Evolutionary conservation across 2,113 vertebrate genomes (phyloP), one percentile per base, ranked within the genome.

Genomic region (Numida meleagris): DNA sequence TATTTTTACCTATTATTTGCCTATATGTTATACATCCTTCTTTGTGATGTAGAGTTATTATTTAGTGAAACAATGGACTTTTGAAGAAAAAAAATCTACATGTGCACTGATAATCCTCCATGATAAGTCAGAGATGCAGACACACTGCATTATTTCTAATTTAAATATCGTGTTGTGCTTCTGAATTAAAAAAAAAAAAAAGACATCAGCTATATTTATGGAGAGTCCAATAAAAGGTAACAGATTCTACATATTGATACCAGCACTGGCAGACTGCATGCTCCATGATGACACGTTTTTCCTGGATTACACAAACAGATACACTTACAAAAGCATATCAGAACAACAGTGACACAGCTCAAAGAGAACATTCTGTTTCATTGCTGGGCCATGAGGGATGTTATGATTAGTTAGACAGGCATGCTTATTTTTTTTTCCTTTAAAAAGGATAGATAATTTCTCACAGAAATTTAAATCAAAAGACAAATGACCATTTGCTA

Each of bases 391-490:
- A 85, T 88, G 75, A 40, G 4, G 8, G 14, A 48, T n/a, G 14
- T 5, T 63, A 40, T 0, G 1, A 92, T 87, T 71, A 85, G 18
- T 46, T 82, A 75, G 51, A 76, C 50, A 82, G 40, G 59, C 83
- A 14, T 91, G 27, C 3, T 79, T 93, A 65, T 72, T 83, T 19
- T 58, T 29, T 86, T 86, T 58, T 81, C 18, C 58, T 77, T 53
- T 82, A 59, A 77, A 87, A 67, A 14, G 7, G 40, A 67, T 21
- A 45, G 53, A 71, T 42, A 90, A 90, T 96, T 96, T 95, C 16
- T 78, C 12, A 71, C 73, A 82, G 72, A 94, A 96, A 92, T 97
- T 93, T 96, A 87, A 96, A 95, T 65, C 13, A 19, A 25, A 90
- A 84, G 51, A 67, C 25, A 88, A 82, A 93, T 62, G 1, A 66